These are phyloP conservation scores for Drosophila demipolita DNA, from an alignment of 2,888 invertebrate species.

Conservation along the genomic window DNA sequence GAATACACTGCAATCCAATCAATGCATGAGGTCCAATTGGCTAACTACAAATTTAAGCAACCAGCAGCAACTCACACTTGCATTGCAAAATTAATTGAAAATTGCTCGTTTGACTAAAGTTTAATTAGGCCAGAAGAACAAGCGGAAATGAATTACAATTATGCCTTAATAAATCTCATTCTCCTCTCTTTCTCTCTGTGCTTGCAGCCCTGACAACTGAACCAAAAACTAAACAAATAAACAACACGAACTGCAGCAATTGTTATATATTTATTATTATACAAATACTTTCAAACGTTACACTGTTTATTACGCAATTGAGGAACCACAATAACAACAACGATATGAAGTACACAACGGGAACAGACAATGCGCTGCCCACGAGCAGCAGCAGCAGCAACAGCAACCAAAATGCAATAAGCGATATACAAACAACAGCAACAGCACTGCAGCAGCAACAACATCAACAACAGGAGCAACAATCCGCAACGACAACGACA, in stretches of 20 bases:
- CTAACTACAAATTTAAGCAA: neutral
- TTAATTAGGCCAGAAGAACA: neutral
- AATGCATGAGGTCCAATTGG: slow-evolving; percentile 7
- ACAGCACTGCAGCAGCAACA: slow-evolving; percentile 28
- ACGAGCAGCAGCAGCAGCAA: slow-evolving; percentile 56
- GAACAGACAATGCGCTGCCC: slow-evolving; percentile 66
- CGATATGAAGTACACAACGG: slow-evolving; percentile 79
- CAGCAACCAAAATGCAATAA: slow-evolving; percentile 54
- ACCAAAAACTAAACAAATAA: slow-evolving; percentile 44
- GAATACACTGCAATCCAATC: slow-evolving; percentile 15
- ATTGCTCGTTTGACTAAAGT: neutral
- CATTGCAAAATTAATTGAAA: neutral
- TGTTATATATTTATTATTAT: slow-evolving; percentile 13
- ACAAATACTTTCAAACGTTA: slow-evolving; percentile 16
- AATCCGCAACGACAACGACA: slow-evolving; percentile 58
- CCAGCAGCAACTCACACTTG: neutral
- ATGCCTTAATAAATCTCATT: slow-evolving; percentile 8
- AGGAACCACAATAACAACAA: slow-evolving; percentile 44
- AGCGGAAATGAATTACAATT: slow-evolving; percentile 17
- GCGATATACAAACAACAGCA: slow-evolving; percentile 57
- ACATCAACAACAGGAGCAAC: slow-evolving; percentile 44
- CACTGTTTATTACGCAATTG: slow-evolving; percentile 37
- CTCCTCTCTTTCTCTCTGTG: slow-evolving; percentile 8
- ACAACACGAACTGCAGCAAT: slow-evolving; percentile 22
- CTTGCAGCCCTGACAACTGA: slow-evolving; percentile 50